Percentiles rank a stretch among this genome's conserved stretches.
phyloP scores from a whole-genome alignment of 2,797 vertebrate species.

The Hipposideros larvatus region DNA sequence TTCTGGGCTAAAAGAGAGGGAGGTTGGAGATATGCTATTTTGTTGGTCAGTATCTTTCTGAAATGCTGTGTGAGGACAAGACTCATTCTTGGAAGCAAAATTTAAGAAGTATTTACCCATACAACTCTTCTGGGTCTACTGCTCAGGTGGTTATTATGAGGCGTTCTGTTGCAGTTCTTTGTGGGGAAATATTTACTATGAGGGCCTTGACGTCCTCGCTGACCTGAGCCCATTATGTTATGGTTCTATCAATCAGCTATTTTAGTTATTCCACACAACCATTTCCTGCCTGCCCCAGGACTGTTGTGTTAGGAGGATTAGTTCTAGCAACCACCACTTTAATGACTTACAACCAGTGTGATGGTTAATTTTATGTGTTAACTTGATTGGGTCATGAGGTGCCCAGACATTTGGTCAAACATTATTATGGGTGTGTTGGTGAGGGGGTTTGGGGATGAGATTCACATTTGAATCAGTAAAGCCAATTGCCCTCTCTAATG shows the following conservation, averaged over 20 bases:
- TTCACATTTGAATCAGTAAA: neutral
- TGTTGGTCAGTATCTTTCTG: neutral
- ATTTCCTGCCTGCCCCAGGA: neutral
- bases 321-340: neutral
- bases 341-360: neutral
- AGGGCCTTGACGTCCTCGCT: neutral
- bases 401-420: neutral
- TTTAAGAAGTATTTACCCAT: neutral
- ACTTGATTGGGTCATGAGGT: neutral
- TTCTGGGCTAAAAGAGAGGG: neutral
- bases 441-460: neutral
- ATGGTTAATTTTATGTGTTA: neutral
- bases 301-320: neutral
- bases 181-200: neutral
- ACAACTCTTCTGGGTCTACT: neutral
- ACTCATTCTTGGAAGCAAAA: neutral
- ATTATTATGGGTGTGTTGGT: neutral
- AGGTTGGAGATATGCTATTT: neutral
- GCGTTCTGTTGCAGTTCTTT: neutral
- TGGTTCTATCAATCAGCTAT: neutral
- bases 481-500: neutral
- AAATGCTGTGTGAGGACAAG: neutral
- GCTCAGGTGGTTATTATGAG: neutral
- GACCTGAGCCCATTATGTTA: neutral
- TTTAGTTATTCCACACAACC: neutral